Percentiles rank a stretch among this genome's conserved stretches.
phyloP scores from a whole-genome alignment of 1,140 invertebrate genomes.

The Capitella teleta region DNA sequence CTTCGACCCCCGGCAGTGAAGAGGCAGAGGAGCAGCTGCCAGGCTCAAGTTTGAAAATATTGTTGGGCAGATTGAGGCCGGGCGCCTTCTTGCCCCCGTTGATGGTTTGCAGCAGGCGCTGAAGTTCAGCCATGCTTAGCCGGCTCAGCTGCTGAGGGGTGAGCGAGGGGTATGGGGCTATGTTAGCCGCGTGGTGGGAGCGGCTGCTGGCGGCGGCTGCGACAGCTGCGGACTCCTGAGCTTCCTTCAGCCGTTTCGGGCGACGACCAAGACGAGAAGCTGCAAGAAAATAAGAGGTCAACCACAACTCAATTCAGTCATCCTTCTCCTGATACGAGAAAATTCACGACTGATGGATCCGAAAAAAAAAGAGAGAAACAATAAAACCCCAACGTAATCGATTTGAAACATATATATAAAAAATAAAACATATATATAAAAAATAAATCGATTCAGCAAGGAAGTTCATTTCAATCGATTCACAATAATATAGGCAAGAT shows the following conservation, averaged over 20 bases:
- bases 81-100: slow-evolving; percentile 4
- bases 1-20: not conserved
- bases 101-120: slow-evolving; percentile 25
- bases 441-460: too few species aligned
- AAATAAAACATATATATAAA: too few species aligned
- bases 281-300: too few species aligned
- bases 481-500: too few species aligned
- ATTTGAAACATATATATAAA: too few species aligned
- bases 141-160: slow-evolving; percentile 19
- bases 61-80: not conserved
- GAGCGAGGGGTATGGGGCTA: slow-evolving; percentile 31
- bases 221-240: slow-evolving; percentile 17
- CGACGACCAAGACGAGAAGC: slow-evolving; percentile 40
- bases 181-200: slow-evolving; percentile 21
- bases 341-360: too few species aligned
- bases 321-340: too few species aligned
- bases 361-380: too few species aligned
- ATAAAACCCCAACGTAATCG: too few species aligned
- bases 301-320: too few species aligned
- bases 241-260: slow-evolving; percentile 38
- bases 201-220: not conserved
- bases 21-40: not conserved
- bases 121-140: slow-evolving; percentile 33
- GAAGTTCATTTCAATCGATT: too few species aligned
- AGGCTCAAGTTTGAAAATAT: not conserved